phyloP scores from a whole-genome alignment of 2,113 vertebrate species.

The Sinocyclocheilus anophthalmus region DNA sequence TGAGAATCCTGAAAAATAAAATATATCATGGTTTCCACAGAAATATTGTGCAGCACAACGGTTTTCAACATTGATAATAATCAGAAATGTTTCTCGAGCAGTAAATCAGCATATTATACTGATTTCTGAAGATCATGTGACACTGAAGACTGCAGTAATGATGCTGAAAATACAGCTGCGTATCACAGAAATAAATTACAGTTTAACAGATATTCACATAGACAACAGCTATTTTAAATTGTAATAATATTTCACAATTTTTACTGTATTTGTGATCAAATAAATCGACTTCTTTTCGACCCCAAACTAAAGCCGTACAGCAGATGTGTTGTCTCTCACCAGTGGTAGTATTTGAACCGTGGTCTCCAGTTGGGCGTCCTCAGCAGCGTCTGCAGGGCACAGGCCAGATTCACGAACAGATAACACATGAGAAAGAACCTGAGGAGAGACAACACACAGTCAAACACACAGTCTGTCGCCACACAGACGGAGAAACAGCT shows the following conservation, averaged over 20 bases:
- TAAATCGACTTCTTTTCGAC: too few relatives aligned
- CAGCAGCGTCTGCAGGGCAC: constrained; percentile 90
- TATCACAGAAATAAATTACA: too few relatives aligned
- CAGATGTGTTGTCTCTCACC: constrained; percentile 60
- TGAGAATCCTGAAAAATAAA: too few relatives aligned
- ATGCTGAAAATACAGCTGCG: too few relatives aligned
- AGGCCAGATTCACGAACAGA: constrained; percentile 95
- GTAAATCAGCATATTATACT: too few relatives aligned
- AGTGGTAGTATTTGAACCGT: constrained; percentile 76
- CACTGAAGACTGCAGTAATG: too few relatives aligned
- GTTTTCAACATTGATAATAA: too few relatives aligned
- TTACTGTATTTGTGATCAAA: too few relatives aligned
- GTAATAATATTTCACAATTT: not conserved
- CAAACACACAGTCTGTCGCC: not conserved
- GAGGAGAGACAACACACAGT: constrained; percentile 10
- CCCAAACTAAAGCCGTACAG: not conserved
- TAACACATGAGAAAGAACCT: constrained; percentile 99
- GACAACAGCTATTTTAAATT: not conserved
- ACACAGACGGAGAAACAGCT: not conserved
- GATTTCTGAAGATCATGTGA: too few relatives aligned
- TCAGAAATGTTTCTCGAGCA: too few relatives aligned
- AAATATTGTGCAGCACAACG: too few relatives aligned
- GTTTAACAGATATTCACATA: not conserved
- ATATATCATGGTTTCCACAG: too few relatives aligned
- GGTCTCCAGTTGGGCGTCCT: constrained; percentile 94